Conservation (phyloP, 2,888 invertebrate genomes). For the Mesodorylaimus sp. region DNA sequence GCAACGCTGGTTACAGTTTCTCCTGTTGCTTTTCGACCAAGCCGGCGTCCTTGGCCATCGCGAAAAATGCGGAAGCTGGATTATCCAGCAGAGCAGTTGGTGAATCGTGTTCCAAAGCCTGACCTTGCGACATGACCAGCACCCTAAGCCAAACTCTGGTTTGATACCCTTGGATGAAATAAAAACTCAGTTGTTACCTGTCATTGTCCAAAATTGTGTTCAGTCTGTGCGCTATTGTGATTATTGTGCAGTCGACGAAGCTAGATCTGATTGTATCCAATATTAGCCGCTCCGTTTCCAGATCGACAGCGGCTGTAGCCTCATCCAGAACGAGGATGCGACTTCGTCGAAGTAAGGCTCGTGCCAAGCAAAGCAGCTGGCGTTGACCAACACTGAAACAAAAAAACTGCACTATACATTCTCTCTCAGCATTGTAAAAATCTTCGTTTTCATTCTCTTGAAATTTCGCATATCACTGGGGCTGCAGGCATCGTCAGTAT, state of each 20-base stretch:
- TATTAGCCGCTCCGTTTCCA: slow-evolving; percentile 39
- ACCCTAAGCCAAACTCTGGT: not conserved
- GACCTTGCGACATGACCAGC: not conserved
- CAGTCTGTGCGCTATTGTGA: slow-evolving; percentile 76
- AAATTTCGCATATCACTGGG: too few species aligned
- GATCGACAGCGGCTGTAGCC: slow-evolving; percentile 41
- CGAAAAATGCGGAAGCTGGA: not conserved
- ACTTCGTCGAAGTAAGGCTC: slow-evolving; percentile 34
- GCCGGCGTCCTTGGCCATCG: slow-evolving; percentile 1
- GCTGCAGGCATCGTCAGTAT: too few species aligned
- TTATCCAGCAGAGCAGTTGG: not conserved
- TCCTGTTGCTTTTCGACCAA: too few species aligned
- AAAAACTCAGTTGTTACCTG: slow-evolving; percentile 19
- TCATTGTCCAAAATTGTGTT: slow-evolving; percentile 83
- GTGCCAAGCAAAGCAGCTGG: slow-evolving; percentile 36
- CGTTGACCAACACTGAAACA: slow-evolving; percentile 35
- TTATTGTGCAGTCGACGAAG: slow-evolving; percentile 64
- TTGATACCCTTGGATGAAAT: not conserved
- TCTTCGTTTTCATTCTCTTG: too few species aligned
- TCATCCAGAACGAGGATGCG: slow-evolving; percentile 46
- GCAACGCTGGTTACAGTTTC: too few species aligned
- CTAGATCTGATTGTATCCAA: slow-evolving; percentile 63
- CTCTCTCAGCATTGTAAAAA: too few species aligned
- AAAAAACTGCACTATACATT: too few species aligned
- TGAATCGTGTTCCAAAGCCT: not conserved